Conservation (phyloP, 2,797 vertebrate species). For the Brachymystax lenok region DNA sequence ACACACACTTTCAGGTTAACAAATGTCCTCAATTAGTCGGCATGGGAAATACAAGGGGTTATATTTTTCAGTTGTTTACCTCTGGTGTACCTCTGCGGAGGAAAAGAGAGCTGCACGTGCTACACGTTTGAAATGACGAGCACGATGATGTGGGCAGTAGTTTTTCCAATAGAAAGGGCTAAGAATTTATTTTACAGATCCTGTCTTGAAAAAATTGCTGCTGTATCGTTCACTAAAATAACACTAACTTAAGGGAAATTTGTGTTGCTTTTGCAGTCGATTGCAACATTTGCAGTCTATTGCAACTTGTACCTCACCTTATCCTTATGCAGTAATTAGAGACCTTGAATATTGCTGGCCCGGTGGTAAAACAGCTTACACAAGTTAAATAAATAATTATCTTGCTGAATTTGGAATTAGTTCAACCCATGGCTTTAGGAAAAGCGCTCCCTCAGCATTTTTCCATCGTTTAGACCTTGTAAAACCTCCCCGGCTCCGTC, state of each 20-base stretch:
- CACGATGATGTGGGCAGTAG: no score
- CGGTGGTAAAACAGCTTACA: constrained; percentile 1
- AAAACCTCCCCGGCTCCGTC: constrained; percentile 35
- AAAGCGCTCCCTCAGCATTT: constrained; percentile 52
- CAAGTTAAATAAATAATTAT: constrained; percentile 9
- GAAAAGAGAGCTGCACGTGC: background rate
- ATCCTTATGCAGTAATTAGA: constrained; percentile 3
- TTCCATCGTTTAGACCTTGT: constrained; percentile 42
- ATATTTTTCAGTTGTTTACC: background rate
- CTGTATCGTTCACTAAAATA: no score
- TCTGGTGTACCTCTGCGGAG: background rate
- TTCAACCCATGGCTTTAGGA: constrained; percentile 41
- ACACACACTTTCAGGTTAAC: constrained; percentile 9
- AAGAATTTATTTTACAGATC: no score
- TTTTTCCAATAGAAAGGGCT: no score
- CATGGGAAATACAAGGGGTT: background rate
- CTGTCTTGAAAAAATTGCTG: no score
- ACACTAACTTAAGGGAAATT: no score
- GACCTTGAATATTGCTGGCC: background rate
- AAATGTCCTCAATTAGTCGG: background rate
- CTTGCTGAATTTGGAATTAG: constrained; percentile 46
- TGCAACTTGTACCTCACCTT: background rate
- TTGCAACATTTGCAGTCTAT: no score
- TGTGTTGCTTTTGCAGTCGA: no score
- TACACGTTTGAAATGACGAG: no score